Evolutionary conservation across 2,797 vertebrate species (phyloP), one percentile per base, ranked within the genome.

Genomic region (Eleutherodactylus coqui): DNA sequence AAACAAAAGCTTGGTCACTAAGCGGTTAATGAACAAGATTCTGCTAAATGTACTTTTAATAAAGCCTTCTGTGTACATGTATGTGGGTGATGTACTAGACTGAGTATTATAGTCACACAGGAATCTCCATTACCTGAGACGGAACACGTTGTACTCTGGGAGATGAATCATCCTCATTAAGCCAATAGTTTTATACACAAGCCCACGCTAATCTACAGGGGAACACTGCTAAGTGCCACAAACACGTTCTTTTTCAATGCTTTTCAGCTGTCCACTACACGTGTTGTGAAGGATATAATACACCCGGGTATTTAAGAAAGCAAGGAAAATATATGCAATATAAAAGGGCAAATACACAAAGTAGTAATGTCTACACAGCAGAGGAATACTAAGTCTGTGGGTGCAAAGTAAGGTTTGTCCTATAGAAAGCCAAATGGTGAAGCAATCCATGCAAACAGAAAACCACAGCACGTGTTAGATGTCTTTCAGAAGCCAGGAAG

Each of bases 81-180:
- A 69, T 29, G 80, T 73, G 80, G 80, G 80, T 55, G 80, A 73
- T 58, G 24, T 53, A 58, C 80, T 41, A n/a, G 80, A 53, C 34
- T 58, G 29, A 29, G 19, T 49, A 29, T 80, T 80, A n/a, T 19
- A 69, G 24, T 69, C 29, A 81, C 32, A 69, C 41, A 79, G 58
- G 79, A 51, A 69, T 34, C 83, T 41, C 43, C 43, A 79, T 79
- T 85, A 85, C 73, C 41, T 45, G 38, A 41, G 3, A 72, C 53
- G 27, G 78, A 86, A 86, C 67, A 64, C 24, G 55, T 69, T 86
- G 84, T 86, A 86, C 77, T 81, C 79, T 75, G 19, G 8, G 24
- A 60, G 51, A 81, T 81, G 84, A 86, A 75, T 86, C 84, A 86
- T 60, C 36, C 29, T 75, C 51, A 81, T 80, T 75, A 86, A 34